These are phyloP conservation scores for Trematomus loennbergii DNA, from an alignment of 2,113 vertebrate species.

Conservation along the genomic window DNA sequence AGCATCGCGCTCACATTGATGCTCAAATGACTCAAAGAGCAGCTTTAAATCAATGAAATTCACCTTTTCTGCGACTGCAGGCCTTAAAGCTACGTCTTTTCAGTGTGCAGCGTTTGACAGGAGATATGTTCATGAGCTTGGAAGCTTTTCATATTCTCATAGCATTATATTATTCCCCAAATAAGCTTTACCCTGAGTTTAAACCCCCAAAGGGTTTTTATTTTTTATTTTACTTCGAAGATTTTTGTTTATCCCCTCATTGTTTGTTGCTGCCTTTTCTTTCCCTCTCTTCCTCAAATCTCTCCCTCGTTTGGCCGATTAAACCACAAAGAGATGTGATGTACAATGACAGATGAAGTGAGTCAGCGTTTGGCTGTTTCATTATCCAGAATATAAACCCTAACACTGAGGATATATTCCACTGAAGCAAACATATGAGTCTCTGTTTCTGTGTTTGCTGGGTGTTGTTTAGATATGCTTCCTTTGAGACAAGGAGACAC, in stretches of 20 bases:
- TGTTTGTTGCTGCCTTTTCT: background rate
- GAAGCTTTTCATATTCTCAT: background rate
- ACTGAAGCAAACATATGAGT: background rate
- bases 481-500: background rate
- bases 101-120: background rate
- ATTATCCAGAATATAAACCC: constrained; percentile 36
- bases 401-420: constrained; percentile 11
- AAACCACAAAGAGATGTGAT: constrained; percentile 49
- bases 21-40: background rate
- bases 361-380: constrained; percentile 63
- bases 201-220: constrained; percentile 17
- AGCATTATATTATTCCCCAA: constrained; percentile 22
- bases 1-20: background rate
- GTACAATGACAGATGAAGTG: constrained; percentile 58
- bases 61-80: background rate
- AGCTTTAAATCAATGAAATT: constrained; percentile 7
- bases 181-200: constrained; percentile 15
- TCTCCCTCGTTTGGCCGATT: constrained; percentile 64
- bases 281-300: background rate
- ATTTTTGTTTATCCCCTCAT: background rate
- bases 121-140: background rate
- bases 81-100: background rate
- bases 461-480: constrained; percentile 3
- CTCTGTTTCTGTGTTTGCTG: background rate
- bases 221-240: background rate